Evolutionary conservation across 92 coral and sea anemone genomes (phyloP), one percentile per base, ranked within the genome.

Genomic region (Palythoa grandiflora): DNA sequence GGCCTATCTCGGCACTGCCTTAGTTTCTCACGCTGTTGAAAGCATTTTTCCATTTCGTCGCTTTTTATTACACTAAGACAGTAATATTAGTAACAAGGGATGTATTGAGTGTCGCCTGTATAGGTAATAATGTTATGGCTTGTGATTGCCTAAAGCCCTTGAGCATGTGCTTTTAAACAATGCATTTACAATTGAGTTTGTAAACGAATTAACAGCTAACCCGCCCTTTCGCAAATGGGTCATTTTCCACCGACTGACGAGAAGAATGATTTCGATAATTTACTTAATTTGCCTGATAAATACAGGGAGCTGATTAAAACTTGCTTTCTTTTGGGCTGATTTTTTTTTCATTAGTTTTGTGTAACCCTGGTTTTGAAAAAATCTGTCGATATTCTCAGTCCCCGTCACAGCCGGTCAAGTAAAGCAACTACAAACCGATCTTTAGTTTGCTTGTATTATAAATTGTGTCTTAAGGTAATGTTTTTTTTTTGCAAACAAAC

Each of bases 181-280:
- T 81, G 60, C 76, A 66, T 28, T 10, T 2, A 81, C 86, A 81
- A 81, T 77, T 81, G 86, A 81, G 52, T 38, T 68, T 47, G 73
- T 81, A 81, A 81, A 81, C 86, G 86, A 65, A 81, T 66, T 81
- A 81, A 81, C 60, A 81, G 86, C 3, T 81, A 47, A 7, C 86
- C 86, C 86, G 86, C 86, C 83, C 86, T 81, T 65, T 71, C 86
- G 75, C 86, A 81, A 81, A 81, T 81, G 75, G 74, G 53, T 52
- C 73, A 81, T 65, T 81, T 81, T 81, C 86, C 14, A 28, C 17
- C 52, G 3, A 47, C 86, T 68, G 61, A 19, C 59, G 52, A 21
- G 47, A 81, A 44, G 75, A 81, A 81, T 66, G 54, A 53, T 28
- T 81, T 63, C 15, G 28, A 14, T 81, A 81, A 81, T 81, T 81